Conservation (phyloP, 2,113 vertebrate genomes). For the Diadophis punctatus region DNA sequence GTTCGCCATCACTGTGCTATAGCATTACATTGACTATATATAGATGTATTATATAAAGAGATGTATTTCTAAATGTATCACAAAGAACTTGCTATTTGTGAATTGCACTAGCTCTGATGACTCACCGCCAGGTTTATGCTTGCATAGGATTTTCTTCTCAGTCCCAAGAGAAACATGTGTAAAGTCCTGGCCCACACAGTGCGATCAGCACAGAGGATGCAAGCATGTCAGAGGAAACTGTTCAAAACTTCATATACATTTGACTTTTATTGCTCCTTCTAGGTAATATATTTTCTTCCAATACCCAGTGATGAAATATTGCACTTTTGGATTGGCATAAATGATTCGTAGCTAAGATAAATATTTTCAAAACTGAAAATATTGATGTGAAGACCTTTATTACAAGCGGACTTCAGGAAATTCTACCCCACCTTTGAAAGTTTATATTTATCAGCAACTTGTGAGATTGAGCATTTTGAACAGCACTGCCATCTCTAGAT, state of each 20-base stretch:
- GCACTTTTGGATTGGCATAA: background rate
- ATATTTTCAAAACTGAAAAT: background rate
- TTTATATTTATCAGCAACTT: background rate
- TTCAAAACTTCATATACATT: background rate
- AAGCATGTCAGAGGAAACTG: background rate
- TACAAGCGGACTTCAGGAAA: background rate
- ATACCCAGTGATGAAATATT: background rate
- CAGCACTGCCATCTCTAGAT: background rate
- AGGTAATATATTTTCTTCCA: background rate
- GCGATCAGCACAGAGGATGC: background rate
- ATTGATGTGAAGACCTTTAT: background rate
- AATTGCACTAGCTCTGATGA: background rate
- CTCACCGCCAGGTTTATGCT: background rate
- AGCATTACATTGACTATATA: too few relatives aligned
- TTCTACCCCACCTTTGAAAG: background rate
- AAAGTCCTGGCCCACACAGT: background rate
- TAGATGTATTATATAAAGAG: background rate
- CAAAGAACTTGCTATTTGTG: background rate
- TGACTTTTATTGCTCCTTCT: background rate
- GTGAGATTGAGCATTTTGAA: background rate
- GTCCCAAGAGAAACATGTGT: background rate
- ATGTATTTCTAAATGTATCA: background rate
- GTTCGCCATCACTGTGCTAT: too few relatives aligned
- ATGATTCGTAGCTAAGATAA: background rate
- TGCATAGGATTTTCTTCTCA: background rate